phyloP scores from a whole-genome alignment of 92 coral and sea anemone species.

The Parazoanthus darwini region DNA sequence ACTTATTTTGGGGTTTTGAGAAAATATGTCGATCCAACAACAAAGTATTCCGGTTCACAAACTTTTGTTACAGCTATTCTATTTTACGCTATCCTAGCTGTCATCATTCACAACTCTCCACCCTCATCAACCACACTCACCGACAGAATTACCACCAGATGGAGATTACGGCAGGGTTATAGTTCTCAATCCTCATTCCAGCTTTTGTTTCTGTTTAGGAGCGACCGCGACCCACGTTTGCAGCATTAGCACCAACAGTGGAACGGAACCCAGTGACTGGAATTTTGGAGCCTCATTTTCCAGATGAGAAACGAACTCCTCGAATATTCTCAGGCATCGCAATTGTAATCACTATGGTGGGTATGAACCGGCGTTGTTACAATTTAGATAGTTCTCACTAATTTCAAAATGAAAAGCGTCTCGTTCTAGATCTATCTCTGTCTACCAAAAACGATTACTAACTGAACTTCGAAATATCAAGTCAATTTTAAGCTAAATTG shows the following conservation, averaged over 20 bases:
- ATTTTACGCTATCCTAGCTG: background rate
- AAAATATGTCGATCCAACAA: too few species aligned
- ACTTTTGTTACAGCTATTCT: background rate
- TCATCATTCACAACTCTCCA: too few species aligned
- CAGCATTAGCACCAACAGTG: constrained; percentile 99
- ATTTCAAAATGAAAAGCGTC: background rate
- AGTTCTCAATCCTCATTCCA: too few species aligned
- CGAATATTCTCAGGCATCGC: constrained; percentile 97
- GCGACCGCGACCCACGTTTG: constrained; percentile 98
- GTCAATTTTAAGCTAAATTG: too few species aligned
- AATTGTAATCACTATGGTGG: constrained; percentile 98
- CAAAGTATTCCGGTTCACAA: too few species aligned
- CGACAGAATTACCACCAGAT: background rate
- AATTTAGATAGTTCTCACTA: background rate
- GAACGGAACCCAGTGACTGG: constrained; percentile 99
- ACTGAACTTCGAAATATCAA: too few species aligned
- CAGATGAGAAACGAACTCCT: constrained; percentile 94
- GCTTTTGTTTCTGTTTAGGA: constrained; percentile 51
- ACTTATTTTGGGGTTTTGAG: too few species aligned
- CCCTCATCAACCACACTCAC: background rate
- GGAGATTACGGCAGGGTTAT: background rate
- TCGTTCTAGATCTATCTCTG: background rate
- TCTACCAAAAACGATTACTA: too few species aligned
- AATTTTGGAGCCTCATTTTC: constrained; percentile 97
- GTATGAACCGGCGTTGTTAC: background rate